These are phyloP conservation scores for Eptesicus fuscus DNA, from an alignment of 2,113 vertebrate species.

Conservation along the genomic window DNA sequence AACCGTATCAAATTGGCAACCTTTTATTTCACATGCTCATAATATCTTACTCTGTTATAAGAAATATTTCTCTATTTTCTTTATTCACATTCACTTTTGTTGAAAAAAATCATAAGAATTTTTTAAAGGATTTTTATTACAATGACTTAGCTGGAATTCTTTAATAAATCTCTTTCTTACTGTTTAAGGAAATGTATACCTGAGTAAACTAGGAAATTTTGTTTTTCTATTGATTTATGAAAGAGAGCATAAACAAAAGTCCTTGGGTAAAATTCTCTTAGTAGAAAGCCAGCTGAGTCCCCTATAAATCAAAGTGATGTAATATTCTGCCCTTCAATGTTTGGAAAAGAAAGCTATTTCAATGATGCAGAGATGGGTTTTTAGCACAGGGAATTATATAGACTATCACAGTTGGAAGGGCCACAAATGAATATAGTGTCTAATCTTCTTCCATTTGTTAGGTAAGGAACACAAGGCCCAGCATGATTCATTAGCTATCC, in stretches of 20 bases:
- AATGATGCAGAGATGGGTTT: background rate
- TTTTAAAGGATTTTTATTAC: background rate
- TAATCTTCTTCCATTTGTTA: background rate
- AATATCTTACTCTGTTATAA: background rate
- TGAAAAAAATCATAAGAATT: background rate
- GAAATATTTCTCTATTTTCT: background rate
- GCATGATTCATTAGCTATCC: background rate
- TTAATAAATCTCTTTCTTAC: background rate
- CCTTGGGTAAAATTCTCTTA: constrained; percentile 10
- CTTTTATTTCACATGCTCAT: background rate
- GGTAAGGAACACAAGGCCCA: background rate
- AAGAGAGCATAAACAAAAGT: background rate
- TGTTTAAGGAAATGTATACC: background rate
- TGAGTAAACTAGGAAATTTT: background rate
- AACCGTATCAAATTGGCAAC: background rate
- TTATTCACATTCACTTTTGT: background rate
- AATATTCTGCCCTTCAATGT: background rate
- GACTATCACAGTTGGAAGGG: background rate
- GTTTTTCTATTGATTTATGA: constrained; percentile 14
- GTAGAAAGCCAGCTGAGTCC: background rate
- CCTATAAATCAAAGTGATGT: background rate
- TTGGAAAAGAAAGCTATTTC: background rate
- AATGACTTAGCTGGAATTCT: background rate
- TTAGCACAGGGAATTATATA: background rate
- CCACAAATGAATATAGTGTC: background rate